Base-by-base conservation (phyloP, 2,113 vertebrate genomes). In the Puffinus mauretanicus region DNA sequence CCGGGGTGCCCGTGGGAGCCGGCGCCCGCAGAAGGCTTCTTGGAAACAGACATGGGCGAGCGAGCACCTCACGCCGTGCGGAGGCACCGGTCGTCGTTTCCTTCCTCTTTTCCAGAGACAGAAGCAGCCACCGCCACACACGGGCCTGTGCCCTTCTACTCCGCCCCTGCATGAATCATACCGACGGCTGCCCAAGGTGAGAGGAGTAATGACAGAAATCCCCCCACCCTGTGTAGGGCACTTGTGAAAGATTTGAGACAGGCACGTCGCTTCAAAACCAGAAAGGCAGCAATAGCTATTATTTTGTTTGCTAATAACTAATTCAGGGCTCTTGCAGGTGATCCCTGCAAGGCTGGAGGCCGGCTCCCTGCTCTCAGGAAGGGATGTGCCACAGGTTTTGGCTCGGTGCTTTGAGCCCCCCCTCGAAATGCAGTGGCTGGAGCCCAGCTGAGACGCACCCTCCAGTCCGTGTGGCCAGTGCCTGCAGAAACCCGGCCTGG, bases 81-180 rank as follows among this genome's bases (percentile, higher is more conserved):
- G 81, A 90, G 90, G 58, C 70, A 88, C 73, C 29, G 1, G 13
- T 67, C 6, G 29, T 93, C 46, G 71, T 65, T 98, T 98, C 97
- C 96, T 98, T 98, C 97, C 97, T 97, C 79, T 92, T 96, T 95
- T 95, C 93, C 96, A 95, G 84, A 92, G 75, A 94, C 61, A 93
- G 95, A 93, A 97, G 58, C 76, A 90, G 22, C 81, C 65, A 32
- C 47, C 9, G 1, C 40, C 51, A 19, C 6, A 57, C 49, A 7
- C 27, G 25, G 82, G 25, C 67, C 44, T 36, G 17, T 58, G 73
- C 38, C 44, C 66, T 67, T 29, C 42, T 69, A 29, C 51, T 51
- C 77, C 65, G 2, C 52, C 58, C 72, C 86, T 47, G 79, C 26
- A 15, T 65, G 94, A 96, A 76, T 93, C 76, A 34, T 3, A 34